These are phyloP conservation scores for Taphrorychus bicolor DNA, from an alignment of 2,888 invertebrate genomes.

Conservation along the genomic window DNA sequence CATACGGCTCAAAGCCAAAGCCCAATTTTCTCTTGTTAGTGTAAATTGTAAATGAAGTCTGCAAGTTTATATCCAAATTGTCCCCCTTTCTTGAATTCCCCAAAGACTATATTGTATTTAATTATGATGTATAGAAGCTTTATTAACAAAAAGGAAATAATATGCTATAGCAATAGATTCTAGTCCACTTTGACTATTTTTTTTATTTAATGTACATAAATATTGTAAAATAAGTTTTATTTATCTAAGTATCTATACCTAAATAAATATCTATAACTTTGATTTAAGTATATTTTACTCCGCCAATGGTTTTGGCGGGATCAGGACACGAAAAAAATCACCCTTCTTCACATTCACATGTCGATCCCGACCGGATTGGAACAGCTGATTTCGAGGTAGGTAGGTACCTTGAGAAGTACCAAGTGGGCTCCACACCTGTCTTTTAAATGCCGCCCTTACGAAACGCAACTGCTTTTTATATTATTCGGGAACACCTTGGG, in stretches of 20 bases:
- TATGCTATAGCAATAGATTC: constrained; percentile 1
- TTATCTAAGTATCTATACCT: too few relatives aligned
- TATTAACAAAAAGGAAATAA: background rate
- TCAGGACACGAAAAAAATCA: constrained; percentile 19
- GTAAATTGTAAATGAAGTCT: background rate
- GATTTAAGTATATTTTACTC: too few relatives aligned
- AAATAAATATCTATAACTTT: too few relatives aligned
- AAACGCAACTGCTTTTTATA: constrained; percentile 20
- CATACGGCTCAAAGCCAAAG: constrained; percentile 5
- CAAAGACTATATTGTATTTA: too few relatives aligned
- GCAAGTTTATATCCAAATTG: too few relatives aligned
- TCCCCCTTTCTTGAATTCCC: too few relatives aligned
- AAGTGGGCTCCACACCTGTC: constrained; percentile 32
- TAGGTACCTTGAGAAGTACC: constrained; percentile 23
- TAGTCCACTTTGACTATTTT: too few relatives aligned
- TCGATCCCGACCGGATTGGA: constrained; percentile 18
- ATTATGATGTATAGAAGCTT: too few relatives aligned
- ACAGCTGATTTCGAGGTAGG: constrained; percentile 31
- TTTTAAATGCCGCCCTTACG: constrained; percentile 14
- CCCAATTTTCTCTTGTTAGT: background rate
- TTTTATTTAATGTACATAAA: background rate
- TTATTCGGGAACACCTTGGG: background rate
- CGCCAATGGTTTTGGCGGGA: constrained; percentile 25
- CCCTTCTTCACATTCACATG: constrained; percentile 27
- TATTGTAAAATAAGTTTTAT: background rate